A percentile compares a stretch with the other conserved stretches of the same genome.
phyloP scores from a whole-genome alignment of 53 echinoderm and acorn worm genomes.

The Glandiceps talaboti region DNA sequence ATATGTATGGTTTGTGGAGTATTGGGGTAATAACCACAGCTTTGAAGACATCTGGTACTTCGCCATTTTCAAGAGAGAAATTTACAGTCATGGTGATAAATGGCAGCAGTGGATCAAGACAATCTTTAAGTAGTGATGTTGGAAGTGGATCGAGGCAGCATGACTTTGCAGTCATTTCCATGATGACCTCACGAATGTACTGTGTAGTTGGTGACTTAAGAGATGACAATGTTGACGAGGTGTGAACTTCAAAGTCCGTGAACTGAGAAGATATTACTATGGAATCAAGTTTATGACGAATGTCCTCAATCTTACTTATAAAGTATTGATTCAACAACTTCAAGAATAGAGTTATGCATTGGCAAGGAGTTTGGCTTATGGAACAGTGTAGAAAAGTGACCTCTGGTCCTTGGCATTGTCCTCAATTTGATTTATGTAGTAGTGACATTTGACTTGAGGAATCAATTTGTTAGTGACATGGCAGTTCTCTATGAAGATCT shows the following conservation, averaged over 20 bases:
- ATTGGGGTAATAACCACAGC: not conserved
- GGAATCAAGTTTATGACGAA: not conserved
- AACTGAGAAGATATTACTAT: not conserved
- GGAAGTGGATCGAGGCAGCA: not conserved
- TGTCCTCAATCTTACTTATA: not conserved
- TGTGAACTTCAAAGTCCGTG: not conserved
- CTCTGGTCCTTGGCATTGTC: too few species aligned
- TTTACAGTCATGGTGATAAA: not conserved
- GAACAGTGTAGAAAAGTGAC: too few species aligned
- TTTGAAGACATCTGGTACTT: too few species aligned
- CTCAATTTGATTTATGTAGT: too few species aligned
- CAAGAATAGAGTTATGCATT: too few species aligned
- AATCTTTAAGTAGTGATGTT: not conserved
- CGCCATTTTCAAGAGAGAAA: not conserved
- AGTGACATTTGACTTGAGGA: too few species aligned
- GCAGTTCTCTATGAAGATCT: too few species aligned
- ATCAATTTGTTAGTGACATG: too few species aligned
- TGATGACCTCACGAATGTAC: not conserved
- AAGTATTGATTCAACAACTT: not conserved
- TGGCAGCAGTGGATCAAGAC: not conserved
- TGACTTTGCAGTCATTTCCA: not conserved
- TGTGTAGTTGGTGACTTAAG: not conserved
- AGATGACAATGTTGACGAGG: not conserved
- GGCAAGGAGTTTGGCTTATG: too few species aligned
- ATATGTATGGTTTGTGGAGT: not conserved